These are phyloP conservation scores for Rhea americana DNA, from an alignment of 2,113 vertebrate species.

Conservation along the genomic window DNA sequence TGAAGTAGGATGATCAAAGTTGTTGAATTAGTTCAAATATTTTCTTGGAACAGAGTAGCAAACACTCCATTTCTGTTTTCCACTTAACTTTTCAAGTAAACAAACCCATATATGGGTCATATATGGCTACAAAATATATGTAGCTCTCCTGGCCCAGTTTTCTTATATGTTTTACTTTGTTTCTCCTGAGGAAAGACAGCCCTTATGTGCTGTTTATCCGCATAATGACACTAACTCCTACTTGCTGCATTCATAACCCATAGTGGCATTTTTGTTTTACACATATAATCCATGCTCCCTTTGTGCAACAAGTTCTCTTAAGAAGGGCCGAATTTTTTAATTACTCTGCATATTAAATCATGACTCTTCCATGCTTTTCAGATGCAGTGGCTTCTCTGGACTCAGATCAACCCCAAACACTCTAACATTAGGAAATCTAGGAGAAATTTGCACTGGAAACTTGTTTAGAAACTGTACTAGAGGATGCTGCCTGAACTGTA, in stretches of 20 bases:
- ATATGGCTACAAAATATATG: not conserved
- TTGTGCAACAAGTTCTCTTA: not conserved
- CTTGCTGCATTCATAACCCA: not conserved
- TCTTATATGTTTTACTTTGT: not conserved
- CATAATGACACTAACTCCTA: fast-evolving
- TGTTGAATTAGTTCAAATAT: not conserved
- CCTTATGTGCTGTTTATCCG: fast-evolving
- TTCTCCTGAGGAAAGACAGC: fast-evolving
- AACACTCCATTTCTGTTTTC: not conserved
- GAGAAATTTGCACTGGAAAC: not conserved
- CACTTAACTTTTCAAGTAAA: not conserved
- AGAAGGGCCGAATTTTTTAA: not conserved
- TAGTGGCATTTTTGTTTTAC: not conserved
- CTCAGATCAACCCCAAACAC: fast-evolving
- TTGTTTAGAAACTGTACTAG: not conserved
- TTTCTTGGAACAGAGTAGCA: slow-evolving; percentile 8
- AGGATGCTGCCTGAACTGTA: not conserved
- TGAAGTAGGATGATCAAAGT: not conserved
- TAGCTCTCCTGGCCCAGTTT: not conserved
- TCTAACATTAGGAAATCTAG: not conserved
- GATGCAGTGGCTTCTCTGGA: not conserved
- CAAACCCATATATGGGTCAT: not conserved
- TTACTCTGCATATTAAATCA: not conserved
- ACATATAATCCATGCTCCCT: fast-evolving
- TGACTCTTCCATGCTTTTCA: not conserved